Base-by-base conservation (phyloP, 2,797 vertebrate genomes). In the Syngnathus rostellatus region DNA sequence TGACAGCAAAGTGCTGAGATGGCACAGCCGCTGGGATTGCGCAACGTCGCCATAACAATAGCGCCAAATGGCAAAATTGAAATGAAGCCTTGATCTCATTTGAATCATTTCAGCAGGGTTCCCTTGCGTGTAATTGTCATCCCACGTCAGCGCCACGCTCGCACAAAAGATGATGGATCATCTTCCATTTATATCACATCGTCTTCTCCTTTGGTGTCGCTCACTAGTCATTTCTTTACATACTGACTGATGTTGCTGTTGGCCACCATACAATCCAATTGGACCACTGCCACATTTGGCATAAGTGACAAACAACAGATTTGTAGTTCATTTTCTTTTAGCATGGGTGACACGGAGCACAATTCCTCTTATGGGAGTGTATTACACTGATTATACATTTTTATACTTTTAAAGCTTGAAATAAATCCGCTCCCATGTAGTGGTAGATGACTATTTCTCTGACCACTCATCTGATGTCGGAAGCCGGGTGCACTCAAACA, bases 1-100 rank as follows among this genome's bases (percentile, higher is more conserved):
- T 21, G 41, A 25, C 23, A 25, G 6, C 9, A 46, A 41, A 53
- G 10, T 10, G 37, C 46, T 54, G 37, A 12, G 31, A 53, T 50
- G 19, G 12, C 64, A 53, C 43, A 14, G 51, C 50, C 9, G 8
- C 5, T 8, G 66, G 38, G 50, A 37, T 70, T 81, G 71, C 78
- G 70, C 68, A 79, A 77, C 69, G 48, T 0, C 31, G n/a, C 70
- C 64, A 82, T 83, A 75, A 81, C 75, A 77, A 79, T 72, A 61
- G 70, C 61, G 70, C 54, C n/a, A 9, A 51, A 65, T 61, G 48
- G 68, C 45, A 51, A 71, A 68, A 77, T 80, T 74, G 57, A 71
- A 83, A 80, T 83, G 37, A 57, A 54, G 74, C 71, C 72, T 78
- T 80, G 69, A 73, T 81, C 46, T 71, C 12, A 51, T 74, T 82